Conservation (phyloP, 2,888 invertebrate genomes). For the Leucania comma region DNA sequence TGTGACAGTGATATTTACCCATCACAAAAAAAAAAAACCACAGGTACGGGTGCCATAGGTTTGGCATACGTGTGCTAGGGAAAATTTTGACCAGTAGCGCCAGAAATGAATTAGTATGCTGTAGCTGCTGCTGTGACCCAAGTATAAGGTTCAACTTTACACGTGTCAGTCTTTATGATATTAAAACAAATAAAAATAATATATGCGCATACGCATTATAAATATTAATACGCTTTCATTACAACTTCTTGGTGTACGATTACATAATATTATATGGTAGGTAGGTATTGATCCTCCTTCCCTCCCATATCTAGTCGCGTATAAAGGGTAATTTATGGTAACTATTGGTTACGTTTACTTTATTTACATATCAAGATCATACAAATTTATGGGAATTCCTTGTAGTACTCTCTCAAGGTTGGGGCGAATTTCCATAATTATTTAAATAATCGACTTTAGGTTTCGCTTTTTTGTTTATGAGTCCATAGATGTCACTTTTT, state of each 20-base stretch:
- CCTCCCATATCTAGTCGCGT: background rate
- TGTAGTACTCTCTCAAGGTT: slow-evolving; percentile 56
- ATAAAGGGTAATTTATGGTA: slow-evolving; percentile 46
- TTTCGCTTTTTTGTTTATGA: slow-evolving; percentile 32
- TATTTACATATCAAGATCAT: slow-evolving; percentile 60
- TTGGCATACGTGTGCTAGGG: too few relatives aligned
- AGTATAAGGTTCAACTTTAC: slow-evolving; percentile 3
- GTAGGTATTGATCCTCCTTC: slow-evolving; percentile 14
- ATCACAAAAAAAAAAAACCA: too few relatives aligned
- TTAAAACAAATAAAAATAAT: slow-evolving; percentile 18
- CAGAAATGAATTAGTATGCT: background rate
- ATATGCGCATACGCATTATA: slow-evolving; percentile 23
- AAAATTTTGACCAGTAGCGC: background rate
- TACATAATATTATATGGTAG: background rate
- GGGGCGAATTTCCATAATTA: slow-evolving; percentile 55
- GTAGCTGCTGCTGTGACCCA: background rate
- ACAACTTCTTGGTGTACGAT: slow-evolving; percentile 4
- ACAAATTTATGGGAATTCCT: slow-evolving; percentile 59
- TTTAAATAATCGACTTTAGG: slow-evolving; percentile 48
- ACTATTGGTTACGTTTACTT: slow-evolving; percentile 43
- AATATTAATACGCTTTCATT: slow-evolving; percentile 18
- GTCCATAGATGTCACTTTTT: slow-evolving; percentile 15
- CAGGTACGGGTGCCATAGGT: too few relatives aligned
- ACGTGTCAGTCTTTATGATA: slow-evolving; percentile 4
- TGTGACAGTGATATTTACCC: too few relatives aligned